These are phyloP conservation scores for Bubo scandiacus DNA, from an alignment of 2,113 vertebrate genomes.

Conservation along the genomic window DNA sequence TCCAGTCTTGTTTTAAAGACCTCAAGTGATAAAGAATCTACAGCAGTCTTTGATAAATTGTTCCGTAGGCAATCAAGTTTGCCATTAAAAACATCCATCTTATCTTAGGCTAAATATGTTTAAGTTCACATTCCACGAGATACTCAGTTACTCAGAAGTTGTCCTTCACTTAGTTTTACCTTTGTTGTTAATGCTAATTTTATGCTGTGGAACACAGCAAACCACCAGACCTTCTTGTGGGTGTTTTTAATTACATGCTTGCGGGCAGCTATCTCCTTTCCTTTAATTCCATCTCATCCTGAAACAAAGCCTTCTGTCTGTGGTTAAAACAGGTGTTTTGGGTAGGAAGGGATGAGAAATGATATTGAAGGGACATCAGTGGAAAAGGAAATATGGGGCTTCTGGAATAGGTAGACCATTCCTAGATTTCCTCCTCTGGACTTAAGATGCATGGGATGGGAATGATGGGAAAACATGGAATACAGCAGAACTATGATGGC, in stretches of 20 bases:
- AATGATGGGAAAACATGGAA: not conserved
- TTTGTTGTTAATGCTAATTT: not conserved
- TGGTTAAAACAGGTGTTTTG: not conserved
- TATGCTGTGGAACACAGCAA: not conserved
- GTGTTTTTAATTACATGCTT: not conserved
- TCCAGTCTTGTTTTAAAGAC: not conserved
- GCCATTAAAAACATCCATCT: not conserved
- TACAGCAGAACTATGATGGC: not conserved
- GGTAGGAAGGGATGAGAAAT: constrained; percentile 11
- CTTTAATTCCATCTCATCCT: not conserved
- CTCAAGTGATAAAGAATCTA: not conserved
- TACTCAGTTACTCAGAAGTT: not conserved
- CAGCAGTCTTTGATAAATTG: not conserved
- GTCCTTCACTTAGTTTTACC: not conserved
- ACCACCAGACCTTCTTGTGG: not conserved
- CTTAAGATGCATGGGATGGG: not conserved
- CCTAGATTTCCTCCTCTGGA: constrained; percentile 22
- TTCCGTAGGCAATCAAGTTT: not conserved
- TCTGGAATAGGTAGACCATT: not conserved
- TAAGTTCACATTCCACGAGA: not conserved
- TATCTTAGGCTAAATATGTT: not conserved
- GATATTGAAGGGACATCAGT: not conserved
- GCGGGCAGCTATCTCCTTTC: not conserved
- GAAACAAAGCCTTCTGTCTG: constrained; percentile 31
- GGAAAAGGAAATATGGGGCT: constrained; percentile 1